Evolutionary conservation across 2,888 invertebrate genomes (phyloP), one percentile per base, ranked within the genome.

Genomic region (Lepidocyrtoides sp.): DNA sequence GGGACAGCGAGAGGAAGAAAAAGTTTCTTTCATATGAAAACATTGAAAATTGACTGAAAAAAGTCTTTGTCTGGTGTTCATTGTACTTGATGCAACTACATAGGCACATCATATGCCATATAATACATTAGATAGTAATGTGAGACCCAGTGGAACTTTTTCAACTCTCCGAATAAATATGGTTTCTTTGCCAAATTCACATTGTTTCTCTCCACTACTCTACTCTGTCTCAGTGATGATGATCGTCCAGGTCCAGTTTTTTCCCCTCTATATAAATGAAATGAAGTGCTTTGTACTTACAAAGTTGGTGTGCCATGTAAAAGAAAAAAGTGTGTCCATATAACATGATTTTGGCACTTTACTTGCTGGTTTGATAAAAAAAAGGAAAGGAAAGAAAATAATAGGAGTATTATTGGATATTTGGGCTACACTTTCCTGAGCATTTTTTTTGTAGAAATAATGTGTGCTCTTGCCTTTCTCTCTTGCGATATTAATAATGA

Each of bases 31-130:
- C 69, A 81, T 81, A 81, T 79, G 88, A 88, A 88, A 88, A 81
- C 88, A 88, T 88, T 88, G 88, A 88, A 88, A 87, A 87, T 69
- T 87, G 87, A 79, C 87, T 79, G 87, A 48, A 79, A 79, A 87
- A 81, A 77, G 66, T 88, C 66, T 88, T 66, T 77, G 32, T 57
- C 57, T 57, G 23, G 20, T 23, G 23, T 41, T 60, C 23, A 17
- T 41, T 72, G 17, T 41, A 26, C 10, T 20, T 20, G 69, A 41
- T 72, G 66, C 29, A 32, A 0, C 32, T 66, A 32, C 12, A 54
- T 36, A 36, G 36, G 36, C 36, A 57, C 20, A 3, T 60, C 0
- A 23, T 60, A 20, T 10, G 23, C 14, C n/a, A n/a, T n/a, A 48
- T 36, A 48, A 48, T 63, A 32, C 63, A 32, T 29, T 23, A n/a